phyloP scores from a whole-genome alignment of 2,888 invertebrate genomes.

The Tinea trinotella region DNA sequence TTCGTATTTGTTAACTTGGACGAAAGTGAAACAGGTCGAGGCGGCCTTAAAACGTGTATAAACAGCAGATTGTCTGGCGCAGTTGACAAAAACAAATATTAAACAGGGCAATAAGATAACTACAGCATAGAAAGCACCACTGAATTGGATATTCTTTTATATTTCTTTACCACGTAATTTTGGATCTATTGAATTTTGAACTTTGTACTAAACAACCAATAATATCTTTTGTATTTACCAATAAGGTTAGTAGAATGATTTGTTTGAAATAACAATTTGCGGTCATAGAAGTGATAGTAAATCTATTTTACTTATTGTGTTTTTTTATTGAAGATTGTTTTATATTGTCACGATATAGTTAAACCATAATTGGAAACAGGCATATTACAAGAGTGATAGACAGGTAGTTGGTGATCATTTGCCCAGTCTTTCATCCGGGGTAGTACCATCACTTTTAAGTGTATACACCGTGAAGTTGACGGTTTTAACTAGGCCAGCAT shows the following conservation, averaged over 20 bases:
- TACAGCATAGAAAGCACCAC: slow-evolving; percentile 35
- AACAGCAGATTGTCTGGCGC: slow-evolving; percentile 27
- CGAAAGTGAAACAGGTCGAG: slow-evolving; percentile 53
- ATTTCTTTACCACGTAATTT: not conserved
- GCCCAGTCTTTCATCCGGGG: no score
- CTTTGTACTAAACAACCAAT: not conserved
- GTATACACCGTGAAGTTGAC: no score
- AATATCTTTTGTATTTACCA: slow-evolving; percentile 1
- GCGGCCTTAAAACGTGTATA: slow-evolving; percentile 55
- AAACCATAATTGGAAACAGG: no score
- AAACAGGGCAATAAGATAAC: slow-evolving; percentile 38
- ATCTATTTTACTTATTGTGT: no score
- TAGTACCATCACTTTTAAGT: no score
- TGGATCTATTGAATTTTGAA: not conserved
- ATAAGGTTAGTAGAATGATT: not conserved
- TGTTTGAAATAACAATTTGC: no score
- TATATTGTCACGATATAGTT: no score
- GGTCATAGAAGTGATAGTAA: no score
- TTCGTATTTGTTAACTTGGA: slow-evolving; percentile 7
- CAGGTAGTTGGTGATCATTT: no score
- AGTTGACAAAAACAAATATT: slow-evolving; percentile 60
- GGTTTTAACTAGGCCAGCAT: no score
- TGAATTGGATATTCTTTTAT: slow-evolving; percentile 12
- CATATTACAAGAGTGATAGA: no score
- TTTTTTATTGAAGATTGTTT: no score